Base-by-base conservation (phyloP, 2,113 vertebrate species). In the Phalacrocorax brasilianus region DNA sequence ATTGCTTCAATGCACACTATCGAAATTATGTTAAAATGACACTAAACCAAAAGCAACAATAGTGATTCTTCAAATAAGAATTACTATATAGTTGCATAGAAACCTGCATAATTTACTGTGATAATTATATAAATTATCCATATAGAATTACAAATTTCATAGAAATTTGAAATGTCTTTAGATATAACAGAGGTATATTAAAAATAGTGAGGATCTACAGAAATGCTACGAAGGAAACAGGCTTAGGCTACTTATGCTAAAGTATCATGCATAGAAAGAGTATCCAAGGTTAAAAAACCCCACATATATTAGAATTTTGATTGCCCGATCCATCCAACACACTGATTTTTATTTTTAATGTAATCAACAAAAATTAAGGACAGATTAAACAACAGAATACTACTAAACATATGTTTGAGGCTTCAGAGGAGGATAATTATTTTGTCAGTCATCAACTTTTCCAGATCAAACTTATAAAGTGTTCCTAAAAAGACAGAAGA, bases 341-440 rank as follows among this genome's bases (percentile, higher is more conserved):
- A 63, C n/a, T 85, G 89, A 90, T 94, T 97, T 97, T 96, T 97
- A 97, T 97, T 98, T 98, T 98, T 96, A 97, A 96, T 93, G 85
- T 20, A 96, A 97, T 97, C 95, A 97, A 95, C 56, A 93, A 95
- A 96, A 97, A 97, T 96, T 89, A 97, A 45, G 19, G 65, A 82
- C n/a, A 59, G 68, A 87, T 96, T 96, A 96, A 97, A 96, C 78
- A 96, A 91, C n/a, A 58, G 77, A 96, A 91, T 79, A 93, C 74
- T 91, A 91, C 58, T 94, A 88, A 90, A 71, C 63, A 93, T 80
- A 90, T 70, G 80, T 62, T 85, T 89, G 78, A 91, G 26, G 82
- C 80, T 96, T 97, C 66, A 76, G 68, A 82, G 47, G 10, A 78
- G 61, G 35, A 32, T 47, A 66, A 83, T 88, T 93, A 88, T 95